Base-by-base conservation (phyloP, 1,140 invertebrate genomes). In the Hydropsyche tenuis region DNA sequence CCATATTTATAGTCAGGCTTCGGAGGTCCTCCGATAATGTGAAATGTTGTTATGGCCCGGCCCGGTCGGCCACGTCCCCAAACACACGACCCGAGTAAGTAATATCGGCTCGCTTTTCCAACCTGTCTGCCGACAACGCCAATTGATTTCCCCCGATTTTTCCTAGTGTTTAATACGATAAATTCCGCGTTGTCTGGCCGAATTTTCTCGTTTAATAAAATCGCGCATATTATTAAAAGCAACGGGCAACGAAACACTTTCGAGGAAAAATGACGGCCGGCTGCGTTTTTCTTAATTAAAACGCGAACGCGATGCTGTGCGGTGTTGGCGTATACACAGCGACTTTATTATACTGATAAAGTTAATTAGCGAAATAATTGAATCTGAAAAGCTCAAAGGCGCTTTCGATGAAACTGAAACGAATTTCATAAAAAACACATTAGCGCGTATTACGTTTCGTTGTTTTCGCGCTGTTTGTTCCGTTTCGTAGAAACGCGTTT, bases 1-100 rank as follows among this genome's bases (percentile, higher is more conserved):
- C 51, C 14, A 72, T 72, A 75, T 75, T 72, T 75, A 75, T 75
- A 30, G 69, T 65, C 62, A 42, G 70, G 74, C 51, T 75, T 69
- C 37, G 43, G 23, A 53, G 73, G 68, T 22, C 46, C 56, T 27
- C 25, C 46, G 73, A 71, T 75, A 75, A 75, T 75, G 73, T 71
- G 60, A 73, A 73, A 69, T 73, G 65, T 69, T 46, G 73, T 23
- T 60, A 73, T 73, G 22, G 72, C 72, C 48, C 6, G 9, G 48
- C 6, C 48, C 48, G 48, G 48, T 16, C 45, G 16, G 12, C 18
- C 45, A n/a, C 2, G 12, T 46, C 48, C 48, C 48, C 48, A 53
- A 9, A 53, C 30, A 37, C 48, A 6, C n/a, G 20, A 53, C 48
- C 48, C 48, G n/a, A n/a, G n/a, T 18, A 53, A 53, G 48, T 53